Evolutionary conservation across 1,140 invertebrate genomes (phyloP), one percentile per base, ranked within the genome.

Genomic region (Drosophila asahinai): DNA sequence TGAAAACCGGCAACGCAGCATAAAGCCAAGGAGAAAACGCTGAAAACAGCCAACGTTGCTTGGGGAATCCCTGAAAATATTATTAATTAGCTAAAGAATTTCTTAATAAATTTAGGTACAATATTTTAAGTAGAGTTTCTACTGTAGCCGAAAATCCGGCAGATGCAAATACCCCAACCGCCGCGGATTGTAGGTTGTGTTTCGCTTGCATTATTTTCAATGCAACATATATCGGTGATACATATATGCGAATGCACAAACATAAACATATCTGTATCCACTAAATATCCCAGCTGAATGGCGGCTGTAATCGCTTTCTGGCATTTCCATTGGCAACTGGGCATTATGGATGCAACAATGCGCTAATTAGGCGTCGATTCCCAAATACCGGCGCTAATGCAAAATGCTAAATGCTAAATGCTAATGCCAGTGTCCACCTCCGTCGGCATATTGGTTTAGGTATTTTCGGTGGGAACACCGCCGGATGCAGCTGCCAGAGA

Each of bases 331-430:
- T 73, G 25, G 25, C 38, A 42, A 38, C 25, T 36, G 11, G 47
- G 54, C 40, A 73, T 73, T 73, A 73, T 72, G 68, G 55, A 51
- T 72, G 68, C 52, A 70, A 72, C 67, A 73, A 73, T 61, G 71
- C 71, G 67, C 71, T 73, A 73, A 73, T 73, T 73, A 52, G 71
- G 71, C 71, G 71, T 73, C 71, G 67, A 73, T 60, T 73, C 30
- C 38, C 17, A 73, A 73, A 73, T 73, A 58, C 71, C 47, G 52
- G n/a, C 45, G 38, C 43, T 73, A 73, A 73, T 60, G 33, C 63
- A 22, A 40, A 61, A 63, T 40, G 43, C 42, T 36, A 49, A 62
- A 62, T 40, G 43, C 42, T 33, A 51, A 48, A 55, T 38, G 54
- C 54, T 40, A 55, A 40, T 55, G 54, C 54, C 52, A n/a, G 0